Conservation (phyloP, 2,797 vertebrate genomes). For the Leontopithecus rosalia region DNA sequence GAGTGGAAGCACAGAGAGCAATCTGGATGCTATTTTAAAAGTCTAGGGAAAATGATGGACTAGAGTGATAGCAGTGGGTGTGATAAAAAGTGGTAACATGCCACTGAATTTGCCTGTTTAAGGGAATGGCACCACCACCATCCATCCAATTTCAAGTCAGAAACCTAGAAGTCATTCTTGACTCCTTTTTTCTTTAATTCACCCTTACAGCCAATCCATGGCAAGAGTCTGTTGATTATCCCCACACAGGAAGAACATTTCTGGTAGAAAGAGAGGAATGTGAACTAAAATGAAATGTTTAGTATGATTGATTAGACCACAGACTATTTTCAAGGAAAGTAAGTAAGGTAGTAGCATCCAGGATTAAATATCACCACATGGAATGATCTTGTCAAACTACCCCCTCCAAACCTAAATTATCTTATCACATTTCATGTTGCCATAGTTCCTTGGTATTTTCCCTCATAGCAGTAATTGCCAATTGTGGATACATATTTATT, state of each 20-base stretch:
- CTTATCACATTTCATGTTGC: background rate
- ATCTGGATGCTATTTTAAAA: background rate
- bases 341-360: background rate
- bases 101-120: background rate
- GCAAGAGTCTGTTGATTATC: background rate
- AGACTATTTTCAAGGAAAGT: constrained; percentile 24
- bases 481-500: background rate
- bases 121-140: background rate
- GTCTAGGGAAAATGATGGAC: background rate
- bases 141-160: background rate
- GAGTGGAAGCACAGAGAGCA: background rate
- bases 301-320: background rate
- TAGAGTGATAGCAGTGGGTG: background rate
- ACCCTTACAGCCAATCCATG: background rate
- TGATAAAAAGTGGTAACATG: background rate
- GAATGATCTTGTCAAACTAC: background rate
- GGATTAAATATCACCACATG: background rate
- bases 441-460: background rate
- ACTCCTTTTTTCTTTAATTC: background rate
- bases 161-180: background rate
- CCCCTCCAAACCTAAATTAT: background rate
- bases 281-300: background rate
- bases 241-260: background rate
- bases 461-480: background rate
- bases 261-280: background rate